A percentile compares a stretch with the other conserved stretches of the same genome.
These are phyloP conservation scores for Glaucopsyche alexis DNA, from an alignment of 2,888 invertebrate species.

Conservation along the genomic window DNA sequence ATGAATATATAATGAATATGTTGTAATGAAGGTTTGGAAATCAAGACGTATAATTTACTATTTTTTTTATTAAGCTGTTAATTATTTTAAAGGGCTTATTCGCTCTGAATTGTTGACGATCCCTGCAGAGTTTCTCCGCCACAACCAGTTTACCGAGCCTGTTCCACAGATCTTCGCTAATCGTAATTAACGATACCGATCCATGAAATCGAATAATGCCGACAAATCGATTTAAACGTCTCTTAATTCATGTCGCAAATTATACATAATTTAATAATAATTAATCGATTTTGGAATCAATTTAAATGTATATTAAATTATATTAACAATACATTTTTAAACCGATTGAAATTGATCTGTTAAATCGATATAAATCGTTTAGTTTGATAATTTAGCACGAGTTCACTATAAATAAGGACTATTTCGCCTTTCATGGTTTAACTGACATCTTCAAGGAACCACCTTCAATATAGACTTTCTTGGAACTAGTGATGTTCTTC, in stretches of 20 bases:
- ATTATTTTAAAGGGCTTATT: not conserved
- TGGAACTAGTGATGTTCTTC: slow-evolving; percentile 41
- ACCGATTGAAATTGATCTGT: slow-evolving; percentile 46
- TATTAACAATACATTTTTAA: slow-evolving; percentile 32
- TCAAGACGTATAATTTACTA: not conserved
- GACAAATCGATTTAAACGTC: slow-evolving; percentile 55
- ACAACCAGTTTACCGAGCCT: slow-evolving; percentile 61
- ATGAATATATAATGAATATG: too few species aligned
- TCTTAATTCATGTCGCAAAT: slow-evolving; percentile 42
- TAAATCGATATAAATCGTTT: not conserved
- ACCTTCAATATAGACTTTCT: slow-evolving; percentile 55
- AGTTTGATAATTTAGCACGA: slow-evolving; percentile 48
- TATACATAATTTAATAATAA: not conserved
- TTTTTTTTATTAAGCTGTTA: not conserved
- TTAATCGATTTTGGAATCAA: slow-evolving; percentile 21
- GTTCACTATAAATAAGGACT: not conserved
- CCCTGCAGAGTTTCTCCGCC: slow-evolving; percentile 65
- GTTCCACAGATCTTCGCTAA: slow-evolving; percentile 63
- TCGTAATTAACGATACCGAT: slow-evolving; percentile 69
- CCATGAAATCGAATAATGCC: slow-evolving; percentile 71
- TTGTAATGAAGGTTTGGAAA: too few species aligned
- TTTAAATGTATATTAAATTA: too few species aligned
- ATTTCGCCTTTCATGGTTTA: slow-evolving; percentile 62
- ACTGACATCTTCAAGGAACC: slow-evolving; percentile 61
- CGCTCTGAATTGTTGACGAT: slow-evolving; percentile 64